Base-by-base conservation (phyloP, 1,140 invertebrate species). In the Luehdorfia chinensis region DNA sequence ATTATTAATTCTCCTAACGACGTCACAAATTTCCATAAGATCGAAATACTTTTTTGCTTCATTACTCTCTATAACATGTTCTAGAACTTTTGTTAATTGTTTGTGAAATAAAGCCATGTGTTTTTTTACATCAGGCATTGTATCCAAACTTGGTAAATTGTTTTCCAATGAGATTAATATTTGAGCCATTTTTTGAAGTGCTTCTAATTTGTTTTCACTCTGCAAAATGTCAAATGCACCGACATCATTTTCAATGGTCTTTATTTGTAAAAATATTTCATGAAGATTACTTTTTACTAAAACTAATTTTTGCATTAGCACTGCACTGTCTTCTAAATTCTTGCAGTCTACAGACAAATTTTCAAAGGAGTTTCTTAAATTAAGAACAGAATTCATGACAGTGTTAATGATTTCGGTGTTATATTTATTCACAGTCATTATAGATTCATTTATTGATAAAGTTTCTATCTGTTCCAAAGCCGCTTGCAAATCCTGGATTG, bases 181-280 rank as follows among this genome's bases (percentile, higher is more conserved):
- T 70, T 88, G 86, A 8, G 88, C 81, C 69, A 89, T 83, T 64
- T 88, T 88, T 61, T 80, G 80, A 6, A 90, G 59, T 8, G 83
- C 73, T 56, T 87, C 76, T 34, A 85, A 53, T 66, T 87, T 88
- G 50, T 87, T 84, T 18, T 87, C 87, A 49, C 78, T 79, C 28
- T 74, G 65, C 37, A 85, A 57, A 32, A 85, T 44, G 58, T 85
- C 72, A 54, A 75, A 81, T 21, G 39, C 45, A 7, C 81, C 81
- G 19, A 81, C 59, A 41, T 66, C 68, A 6, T 45, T 45, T 59
- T 81, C 77, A 30, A 74, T 61, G 14, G 32, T 27, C 31, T 64
- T 41, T 45, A 85, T 66, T 21, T 78, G 67, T 15, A 47, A 51
- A 1, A 75, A 81, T 44, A 85, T 71, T 31, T 74, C 72, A 47